These are phyloP conservation scores for Anolis carolinensis DNA, from an alignment of 2,113 vertebrate genomes.

Conservation along the genomic window DNA sequence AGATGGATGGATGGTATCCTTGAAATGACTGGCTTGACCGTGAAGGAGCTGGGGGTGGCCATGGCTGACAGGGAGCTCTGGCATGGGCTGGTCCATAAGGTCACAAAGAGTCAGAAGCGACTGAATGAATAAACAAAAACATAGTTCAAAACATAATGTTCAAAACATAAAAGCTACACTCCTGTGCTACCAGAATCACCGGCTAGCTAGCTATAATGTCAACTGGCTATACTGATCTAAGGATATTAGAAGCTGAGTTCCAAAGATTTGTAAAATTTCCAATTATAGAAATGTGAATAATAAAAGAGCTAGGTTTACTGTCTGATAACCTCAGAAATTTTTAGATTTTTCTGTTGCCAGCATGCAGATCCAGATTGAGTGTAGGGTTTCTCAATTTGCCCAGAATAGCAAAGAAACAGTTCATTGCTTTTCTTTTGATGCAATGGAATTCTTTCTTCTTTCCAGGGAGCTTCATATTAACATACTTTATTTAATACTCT, in stretches of 20 bases:
- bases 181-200: no score
- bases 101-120: no score
- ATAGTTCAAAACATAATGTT: no score
- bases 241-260: not conserved
- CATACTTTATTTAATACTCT: conserved; percentile 36
- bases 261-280: not conserved
- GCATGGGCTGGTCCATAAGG: no score
- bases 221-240: not conserved
- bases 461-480: conserved; percentile 29
- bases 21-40: no score
- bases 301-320: not conserved
- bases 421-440: not conserved
- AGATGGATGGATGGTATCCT: no score
- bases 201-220: no score
- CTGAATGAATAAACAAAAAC: no score
- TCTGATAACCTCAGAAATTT: not conserved
- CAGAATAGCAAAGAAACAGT: not conserved
- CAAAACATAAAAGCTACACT: no score
- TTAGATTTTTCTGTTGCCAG: not conserved
- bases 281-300: not conserved
- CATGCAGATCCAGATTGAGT: not conserved
- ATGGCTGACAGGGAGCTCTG: no score
- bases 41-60: no score
- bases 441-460: not conserved
- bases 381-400: fast-evolving